These are phyloP conservation scores for Circus cinereus DNA, from an alignment of 2,797 vertebrate species.

Conservation along the genomic window DNA sequence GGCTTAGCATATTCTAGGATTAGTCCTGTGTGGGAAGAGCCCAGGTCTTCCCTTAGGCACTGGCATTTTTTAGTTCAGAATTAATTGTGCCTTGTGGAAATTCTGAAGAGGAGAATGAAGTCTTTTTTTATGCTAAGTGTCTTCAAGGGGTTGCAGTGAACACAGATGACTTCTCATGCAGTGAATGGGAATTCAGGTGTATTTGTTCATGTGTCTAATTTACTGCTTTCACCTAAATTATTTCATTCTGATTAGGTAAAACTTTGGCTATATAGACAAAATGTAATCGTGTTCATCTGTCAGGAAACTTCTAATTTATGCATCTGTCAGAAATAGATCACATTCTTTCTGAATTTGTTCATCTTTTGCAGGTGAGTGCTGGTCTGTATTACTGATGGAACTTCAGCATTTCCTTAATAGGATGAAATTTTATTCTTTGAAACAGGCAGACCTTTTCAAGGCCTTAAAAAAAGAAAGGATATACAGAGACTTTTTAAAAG, in stretches of 20 bases:
- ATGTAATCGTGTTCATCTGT: background rate
- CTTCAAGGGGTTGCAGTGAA: background rate
- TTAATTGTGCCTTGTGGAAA: background rate
- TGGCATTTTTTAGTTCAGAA: background rate
- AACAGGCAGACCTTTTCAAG: background rate
- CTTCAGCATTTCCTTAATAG: background rate
- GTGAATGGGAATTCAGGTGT: background rate
- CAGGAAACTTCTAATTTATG: background rate
- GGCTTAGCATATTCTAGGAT: background rate
- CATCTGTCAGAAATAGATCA: background rate
- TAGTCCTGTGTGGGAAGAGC: background rate
- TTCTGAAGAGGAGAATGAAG: background rate
- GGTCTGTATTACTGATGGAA: background rate
- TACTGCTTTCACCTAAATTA: background rate
- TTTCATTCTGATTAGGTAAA: background rate
- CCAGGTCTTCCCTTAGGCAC: background rate
- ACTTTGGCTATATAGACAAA: background rate
- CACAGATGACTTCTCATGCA: background rate
- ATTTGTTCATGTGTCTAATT: background rate
- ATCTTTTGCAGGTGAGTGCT: background rate
- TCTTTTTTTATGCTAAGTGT: background rate
- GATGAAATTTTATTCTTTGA: background rate
- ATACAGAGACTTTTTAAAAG: background rate
- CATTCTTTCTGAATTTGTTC: background rate
- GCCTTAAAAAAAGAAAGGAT: background rate